These are phyloP conservation scores for Barbus barbus DNA, from an alignment of 2,113 vertebrate genomes.

Conservation along the genomic window DNA sequence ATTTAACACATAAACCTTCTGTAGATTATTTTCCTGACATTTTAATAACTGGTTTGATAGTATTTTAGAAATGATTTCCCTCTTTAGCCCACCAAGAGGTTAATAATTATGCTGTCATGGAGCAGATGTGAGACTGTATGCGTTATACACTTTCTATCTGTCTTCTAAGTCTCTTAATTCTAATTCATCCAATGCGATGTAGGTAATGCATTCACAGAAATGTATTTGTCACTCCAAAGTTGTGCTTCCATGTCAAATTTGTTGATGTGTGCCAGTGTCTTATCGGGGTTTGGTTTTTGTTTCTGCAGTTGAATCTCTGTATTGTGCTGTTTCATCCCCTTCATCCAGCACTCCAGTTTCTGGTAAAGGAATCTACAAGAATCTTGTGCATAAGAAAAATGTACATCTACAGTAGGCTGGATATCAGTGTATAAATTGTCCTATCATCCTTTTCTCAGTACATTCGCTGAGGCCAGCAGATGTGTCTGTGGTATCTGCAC, in stretches of 20 bases:
- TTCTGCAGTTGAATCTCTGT: background rate
- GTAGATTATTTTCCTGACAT: too few species aligned
- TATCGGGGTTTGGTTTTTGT: background rate
- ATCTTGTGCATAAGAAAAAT: background rate
- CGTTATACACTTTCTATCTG: background rate
- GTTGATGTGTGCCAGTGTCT: background rate
- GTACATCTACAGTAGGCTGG: background rate
- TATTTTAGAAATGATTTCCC: background rate
- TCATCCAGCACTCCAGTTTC: constrained; percentile 19
- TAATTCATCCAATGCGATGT: background rate
- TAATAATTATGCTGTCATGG: background rate
- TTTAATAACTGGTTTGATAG: background rate
- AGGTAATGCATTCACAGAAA: background rate
- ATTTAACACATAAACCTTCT: background rate
- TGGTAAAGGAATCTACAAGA: constrained; percentile 6
- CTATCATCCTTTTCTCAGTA: constrained; percentile 27
- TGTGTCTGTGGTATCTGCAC: constrained; percentile 47
- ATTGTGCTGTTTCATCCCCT: background rate
- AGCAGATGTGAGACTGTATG: background rate
- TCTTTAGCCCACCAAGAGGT: background rate
- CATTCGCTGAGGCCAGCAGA: constrained; percentile 54
- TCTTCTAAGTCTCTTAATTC: background rate
- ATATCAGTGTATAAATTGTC: background rate
- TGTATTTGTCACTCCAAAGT: background rate
- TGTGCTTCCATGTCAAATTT: background rate